phyloP scores from a whole-genome alignment of 2,113 vertebrate species.

The Brachypteracias leptosomus region DNA sequence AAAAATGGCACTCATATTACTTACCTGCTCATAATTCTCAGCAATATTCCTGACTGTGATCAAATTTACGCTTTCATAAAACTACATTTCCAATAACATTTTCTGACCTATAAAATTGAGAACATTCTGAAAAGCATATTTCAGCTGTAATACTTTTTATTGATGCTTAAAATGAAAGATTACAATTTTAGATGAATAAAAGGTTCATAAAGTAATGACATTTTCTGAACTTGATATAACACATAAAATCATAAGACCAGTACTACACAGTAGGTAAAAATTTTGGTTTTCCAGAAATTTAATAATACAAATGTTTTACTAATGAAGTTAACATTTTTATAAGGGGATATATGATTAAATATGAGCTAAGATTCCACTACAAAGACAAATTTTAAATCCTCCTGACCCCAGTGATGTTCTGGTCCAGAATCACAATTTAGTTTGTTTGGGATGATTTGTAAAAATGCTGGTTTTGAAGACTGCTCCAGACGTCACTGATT shows the following conservation, averaged over 20 bases:
- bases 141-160: background rate
- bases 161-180: background rate
- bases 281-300: background rate
- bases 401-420: background rate
- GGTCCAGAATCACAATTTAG: background rate
- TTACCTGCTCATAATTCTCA: background rate
- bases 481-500: background rate
- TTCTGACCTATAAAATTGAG: background rate
- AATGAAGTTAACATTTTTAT: background rate
- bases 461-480: rapidly evolving
- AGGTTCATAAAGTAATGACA: background rate
- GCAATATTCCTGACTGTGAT: background rate
- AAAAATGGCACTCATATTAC: background rate
- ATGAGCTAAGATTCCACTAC: background rate
- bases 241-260: background rate
- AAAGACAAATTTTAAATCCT: background rate
- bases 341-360: background rate
- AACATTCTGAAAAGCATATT: background rate
- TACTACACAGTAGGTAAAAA: background rate
- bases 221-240: background rate
- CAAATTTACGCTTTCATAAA: background rate
- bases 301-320: background rate
- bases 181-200: background rate
- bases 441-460: background rate
- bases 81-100: background rate